Percentiles rank a stretch among this genome's conserved stretches.
phyloP scores from a whole-genome alignment of 2,888 invertebrate genomes.

The Bembecia ichneumoniformis region DNA sequence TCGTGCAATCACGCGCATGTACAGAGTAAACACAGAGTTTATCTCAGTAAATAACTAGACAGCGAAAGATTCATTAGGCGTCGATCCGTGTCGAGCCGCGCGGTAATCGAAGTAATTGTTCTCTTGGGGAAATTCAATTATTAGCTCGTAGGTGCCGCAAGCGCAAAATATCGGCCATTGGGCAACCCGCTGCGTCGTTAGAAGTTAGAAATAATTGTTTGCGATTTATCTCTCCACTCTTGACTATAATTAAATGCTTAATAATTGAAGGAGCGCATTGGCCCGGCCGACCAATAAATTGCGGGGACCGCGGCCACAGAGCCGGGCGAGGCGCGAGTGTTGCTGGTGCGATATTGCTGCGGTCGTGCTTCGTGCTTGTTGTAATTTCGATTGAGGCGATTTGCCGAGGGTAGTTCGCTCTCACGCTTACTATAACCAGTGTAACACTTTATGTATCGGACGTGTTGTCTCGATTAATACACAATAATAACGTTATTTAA shows the following conservation, averaged over 20 bases:
- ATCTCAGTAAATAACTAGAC: slow-evolving; percentile 69
- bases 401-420: slow-evolving; percentile 51
- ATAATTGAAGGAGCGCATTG: slow-evolving; percentile 56
- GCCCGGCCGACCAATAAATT: slow-evolving; percentile 46
- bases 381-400: slow-evolving; percentile 52
- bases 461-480: slow-evolving; percentile 20
- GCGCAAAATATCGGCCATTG: slow-evolving; percentile 51
- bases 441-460: slow-evolving; percentile 37
- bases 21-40: slow-evolving; percentile 64
- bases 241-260: slow-evolving; percentile 62
- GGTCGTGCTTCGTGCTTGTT: slow-evolving; percentile 57
- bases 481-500: no score
- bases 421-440: slow-evolving; percentile 58
- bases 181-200: slow-evolving; percentile 52
- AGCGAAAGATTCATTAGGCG: slow-evolving; percentile 69
- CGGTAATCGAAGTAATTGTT: slow-evolving; percentile 71
- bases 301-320: slow-evolving; percentile 18
- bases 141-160: slow-evolving; percentile 34
- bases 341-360: slow-evolving; percentile 36
- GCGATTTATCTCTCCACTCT: slow-evolving; percentile 51
- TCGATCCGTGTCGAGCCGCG: slow-evolving; percentile 60
- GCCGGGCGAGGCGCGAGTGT: slow-evolving; percentile 6
- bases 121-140: slow-evolving; percentile 66
- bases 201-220: slow-evolving; percentile 57
- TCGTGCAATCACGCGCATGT: slow-evolving; percentile 69